These are phyloP conservation scores for Sialis lutaria DNA, from an alignment of 2,888 invertebrate species.

Conservation along the genomic window DNA sequence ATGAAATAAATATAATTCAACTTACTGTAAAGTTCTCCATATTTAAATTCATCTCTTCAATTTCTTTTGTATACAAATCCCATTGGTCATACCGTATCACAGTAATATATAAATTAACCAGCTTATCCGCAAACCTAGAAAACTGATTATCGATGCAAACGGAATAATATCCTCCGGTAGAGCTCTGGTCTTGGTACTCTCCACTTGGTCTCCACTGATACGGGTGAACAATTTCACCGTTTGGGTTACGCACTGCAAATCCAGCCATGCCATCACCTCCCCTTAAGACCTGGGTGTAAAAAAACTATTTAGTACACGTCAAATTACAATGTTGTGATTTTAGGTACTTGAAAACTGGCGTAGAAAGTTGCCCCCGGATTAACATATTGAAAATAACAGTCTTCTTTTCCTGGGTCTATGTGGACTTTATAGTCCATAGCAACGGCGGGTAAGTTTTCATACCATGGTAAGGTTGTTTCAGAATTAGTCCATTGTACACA, in stretches of 20 bases:
- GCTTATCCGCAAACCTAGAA: slow-evolving; percentile 75
- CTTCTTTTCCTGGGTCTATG: slow-evolving; percentile 86
- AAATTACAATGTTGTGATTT: not conserved
- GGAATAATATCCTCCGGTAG: slow-evolving; percentile 72
- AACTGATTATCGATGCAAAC: slow-evolving; percentile 89
- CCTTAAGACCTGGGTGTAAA: slow-evolving; percentile 52
- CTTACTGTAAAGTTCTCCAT: slow-evolving; percentile 82
- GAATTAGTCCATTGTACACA: slow-evolving; percentile 1
- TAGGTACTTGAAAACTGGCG: slow-evolving; percentile 75
- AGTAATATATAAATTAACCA: slow-evolving; percentile 78
- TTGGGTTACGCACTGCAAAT: slow-evolving; percentile 75
- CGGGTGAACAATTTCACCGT: slow-evolving; percentile 69
- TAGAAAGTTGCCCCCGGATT: slow-evolving; percentile 84
- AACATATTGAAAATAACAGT: slow-evolving; percentile 90
- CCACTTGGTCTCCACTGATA: slow-evolving; percentile 82
- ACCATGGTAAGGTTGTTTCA: slow-evolving; percentile 52
- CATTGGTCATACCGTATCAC: slow-evolving; percentile 86
- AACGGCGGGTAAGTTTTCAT: slow-evolving; percentile 75
- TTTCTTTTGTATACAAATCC: slow-evolving; percentile 80
- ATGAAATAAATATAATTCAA: slow-evolving; percentile 10
- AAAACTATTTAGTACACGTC: not conserved
- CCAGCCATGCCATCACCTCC: slow-evolving; percentile 92
- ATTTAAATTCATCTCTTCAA: slow-evolving; percentile 71
- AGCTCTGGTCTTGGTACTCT: slow-evolving; percentile 72
- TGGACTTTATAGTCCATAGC: slow-evolving; percentile 94